Percentiles rank a stretch among this genome's conserved stretches.
Conservation (phyloP, 2,113 vertebrate species). For the Gorilla gorilla region DNA sequence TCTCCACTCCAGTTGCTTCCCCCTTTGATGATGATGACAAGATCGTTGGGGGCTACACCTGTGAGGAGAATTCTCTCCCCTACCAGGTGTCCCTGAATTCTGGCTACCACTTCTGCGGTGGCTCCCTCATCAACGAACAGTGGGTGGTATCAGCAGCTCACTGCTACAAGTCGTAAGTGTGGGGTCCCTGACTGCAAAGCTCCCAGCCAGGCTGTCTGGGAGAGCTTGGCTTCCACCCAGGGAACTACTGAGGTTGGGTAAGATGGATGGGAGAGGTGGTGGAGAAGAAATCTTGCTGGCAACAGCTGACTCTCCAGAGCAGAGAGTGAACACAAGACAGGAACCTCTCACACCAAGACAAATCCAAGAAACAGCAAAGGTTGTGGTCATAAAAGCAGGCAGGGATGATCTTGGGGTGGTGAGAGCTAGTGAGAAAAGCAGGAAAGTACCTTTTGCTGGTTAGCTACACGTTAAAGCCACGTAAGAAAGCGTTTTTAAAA, state of each 20-base stretch:
- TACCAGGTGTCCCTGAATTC: constrained; percentile 89
- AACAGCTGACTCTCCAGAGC: background rate
- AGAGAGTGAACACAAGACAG: fast-evolving
- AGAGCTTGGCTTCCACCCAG: fast-evolving
- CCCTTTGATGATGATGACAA: constrained; percentile 84
- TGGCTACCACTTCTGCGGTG: constrained; percentile 87
- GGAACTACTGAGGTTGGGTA: fast-evolving
- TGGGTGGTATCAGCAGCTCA: constrained; percentile 92
- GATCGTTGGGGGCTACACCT: constrained; percentile 90
- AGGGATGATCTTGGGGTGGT: background rate
- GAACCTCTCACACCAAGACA: background rate
- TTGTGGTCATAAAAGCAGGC: background rate
- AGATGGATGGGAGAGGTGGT: background rate
- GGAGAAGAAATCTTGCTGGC: fast-evolving
- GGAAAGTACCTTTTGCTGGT: background rate
- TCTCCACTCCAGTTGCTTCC: constrained; percentile 58
- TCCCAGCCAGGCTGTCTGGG: fast-evolving
- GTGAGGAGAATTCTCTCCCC: constrained; percentile 80
- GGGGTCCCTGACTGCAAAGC: background rate
- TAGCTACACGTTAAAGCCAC: background rate
- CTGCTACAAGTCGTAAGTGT: constrained; percentile 89
- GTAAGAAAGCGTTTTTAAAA: background rate
- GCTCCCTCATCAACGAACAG: constrained; percentile 79
- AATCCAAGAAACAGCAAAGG: no score
- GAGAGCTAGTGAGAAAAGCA: background rate